These are phyloP conservation scores for Lonchura striata DNA, from an alignment of 2,113 vertebrate genomes.

Conservation along the genomic window DNA sequence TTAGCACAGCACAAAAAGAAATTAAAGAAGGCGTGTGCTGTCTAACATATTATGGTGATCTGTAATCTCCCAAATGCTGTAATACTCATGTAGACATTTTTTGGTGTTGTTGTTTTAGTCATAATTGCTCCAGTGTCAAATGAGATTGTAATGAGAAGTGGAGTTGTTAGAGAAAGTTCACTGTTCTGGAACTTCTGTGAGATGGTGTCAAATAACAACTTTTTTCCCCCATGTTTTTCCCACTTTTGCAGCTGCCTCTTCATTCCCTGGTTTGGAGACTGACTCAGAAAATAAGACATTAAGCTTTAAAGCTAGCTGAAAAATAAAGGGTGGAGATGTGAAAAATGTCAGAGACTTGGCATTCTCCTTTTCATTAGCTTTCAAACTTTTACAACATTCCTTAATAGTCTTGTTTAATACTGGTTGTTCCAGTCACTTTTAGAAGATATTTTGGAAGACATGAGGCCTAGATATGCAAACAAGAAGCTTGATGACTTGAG, in stretches of 20 bases:
- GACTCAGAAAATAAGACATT: constrained; percentile 59
- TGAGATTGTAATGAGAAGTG: constrained; percentile 32
- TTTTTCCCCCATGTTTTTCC: constrained; percentile 56
- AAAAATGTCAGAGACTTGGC: constrained; percentile 53
- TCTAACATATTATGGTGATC: background rate
- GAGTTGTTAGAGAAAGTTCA: constrained; percentile 62
- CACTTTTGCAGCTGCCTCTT: constrained; percentile 68
- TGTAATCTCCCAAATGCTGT: background rate
- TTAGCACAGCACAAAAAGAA: background rate
- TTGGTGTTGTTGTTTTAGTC: constrained; percentile 28
- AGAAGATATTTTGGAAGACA: constrained; percentile 18
- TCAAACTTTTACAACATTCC: constrained; percentile 33
- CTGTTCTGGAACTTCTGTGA: constrained; percentile 34
- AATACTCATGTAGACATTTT: background rate
- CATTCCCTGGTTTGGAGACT: constrained; percentile 54
- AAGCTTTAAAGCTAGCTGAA: constrained; percentile 60
- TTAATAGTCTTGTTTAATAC: constrained; percentile 30
- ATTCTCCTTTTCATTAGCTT: constrained; percentile 45
- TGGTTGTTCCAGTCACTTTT: constrained; percentile 7
- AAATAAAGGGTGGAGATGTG: constrained; percentile 67
- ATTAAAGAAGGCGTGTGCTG: background rate
- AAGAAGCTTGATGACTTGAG: background rate
- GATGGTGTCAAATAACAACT: constrained; percentile 58
- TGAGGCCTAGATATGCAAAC: background rate
- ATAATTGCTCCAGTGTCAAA: constrained; percentile 54